Percentiles rank a stretch among this genome's conserved stretches.
Conservation (phyloP, 92 coral and sea anemone genomes). For the Pocillopora grandis region DNA sequence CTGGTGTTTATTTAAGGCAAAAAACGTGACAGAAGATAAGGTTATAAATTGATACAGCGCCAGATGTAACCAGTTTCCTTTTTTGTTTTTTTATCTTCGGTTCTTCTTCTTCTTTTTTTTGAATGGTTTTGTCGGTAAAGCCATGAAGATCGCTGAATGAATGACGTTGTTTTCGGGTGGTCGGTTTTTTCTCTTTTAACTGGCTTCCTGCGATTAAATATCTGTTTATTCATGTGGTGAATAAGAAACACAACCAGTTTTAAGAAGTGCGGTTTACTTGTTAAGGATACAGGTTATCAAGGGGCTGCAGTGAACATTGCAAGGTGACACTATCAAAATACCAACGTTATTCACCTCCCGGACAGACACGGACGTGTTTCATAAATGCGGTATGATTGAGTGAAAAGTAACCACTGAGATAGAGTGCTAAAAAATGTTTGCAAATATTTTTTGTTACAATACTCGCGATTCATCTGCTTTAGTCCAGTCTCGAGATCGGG, state of each 20-base stretch:
- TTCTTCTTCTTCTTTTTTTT: too few species aligned
- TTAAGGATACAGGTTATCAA: constrained; percentile 20
- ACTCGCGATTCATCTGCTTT: too few species aligned
- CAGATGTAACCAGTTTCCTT: too few species aligned
- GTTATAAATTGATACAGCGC: background rate
- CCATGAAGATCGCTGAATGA: background rate
- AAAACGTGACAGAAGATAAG: background rate
- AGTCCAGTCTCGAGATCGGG: too few species aligned
- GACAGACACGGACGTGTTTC: constrained; percentile 20
- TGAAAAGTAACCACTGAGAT: too few species aligned
- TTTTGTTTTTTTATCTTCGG: too few species aligned
- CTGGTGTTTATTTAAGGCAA: background rate
- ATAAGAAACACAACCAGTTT: background rate
- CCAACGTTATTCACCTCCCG: constrained; percentile 13
- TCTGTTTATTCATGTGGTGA: constrained; percentile 14
- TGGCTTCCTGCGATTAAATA: constrained; percentile 19
- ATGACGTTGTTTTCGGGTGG: constrained; percentile 4
- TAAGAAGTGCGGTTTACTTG: constrained; percentile 40
- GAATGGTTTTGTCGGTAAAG: too few species aligned
- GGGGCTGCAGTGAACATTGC: background rate
- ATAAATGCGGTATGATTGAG: background rate
- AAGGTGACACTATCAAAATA: constrained; percentile 36
- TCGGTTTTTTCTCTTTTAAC: background rate
- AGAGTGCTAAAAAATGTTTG: too few species aligned
- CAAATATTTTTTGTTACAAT: too few species aligned